A percentile compares a stretch with the other conserved stretches of the same genome.
These are phyloP conservation scores for Chironomus riparius DNA, from an alignment of 2,888 invertebrate species.

Conservation along the genomic window DNA sequence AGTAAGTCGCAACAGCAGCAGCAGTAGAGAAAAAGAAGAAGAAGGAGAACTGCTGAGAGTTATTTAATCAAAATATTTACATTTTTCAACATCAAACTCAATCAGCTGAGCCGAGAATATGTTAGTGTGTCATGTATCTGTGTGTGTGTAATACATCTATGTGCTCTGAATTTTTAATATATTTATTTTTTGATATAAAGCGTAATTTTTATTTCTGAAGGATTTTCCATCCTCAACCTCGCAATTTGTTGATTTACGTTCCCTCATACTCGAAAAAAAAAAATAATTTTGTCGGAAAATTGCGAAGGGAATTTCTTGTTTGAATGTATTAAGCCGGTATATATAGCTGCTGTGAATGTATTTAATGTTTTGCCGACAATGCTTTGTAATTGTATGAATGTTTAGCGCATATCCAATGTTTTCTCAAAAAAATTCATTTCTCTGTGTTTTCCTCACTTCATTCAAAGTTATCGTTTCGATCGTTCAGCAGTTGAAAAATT, in stretches of 20 bases:
- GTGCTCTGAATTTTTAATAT: neutral
- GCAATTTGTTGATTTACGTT: constrained; percentile 21
- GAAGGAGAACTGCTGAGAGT: neutral
- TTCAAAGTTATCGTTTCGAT: constrained; percentile 24
- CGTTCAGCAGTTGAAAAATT: constrained; percentile 19
- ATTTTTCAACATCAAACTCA: neutral
- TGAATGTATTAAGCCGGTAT: neutral
- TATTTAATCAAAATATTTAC: constrained; percentile 10
- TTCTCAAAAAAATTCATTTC: neutral
- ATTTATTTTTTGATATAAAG: neutral
- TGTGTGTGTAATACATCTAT: neutral
- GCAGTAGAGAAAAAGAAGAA: neutral
- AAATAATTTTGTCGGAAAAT: neutral
- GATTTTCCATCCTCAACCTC: constrained; percentile 22
- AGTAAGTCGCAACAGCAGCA: neutral
- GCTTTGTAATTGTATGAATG: constrained; percentile 2
- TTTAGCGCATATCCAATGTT: neutral
- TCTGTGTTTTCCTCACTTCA: constrained; percentile 13
- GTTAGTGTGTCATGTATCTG: neutral
- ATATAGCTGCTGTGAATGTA: neutral
- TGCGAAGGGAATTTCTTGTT: constrained; percentile 18
- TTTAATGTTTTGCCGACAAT: neutral
- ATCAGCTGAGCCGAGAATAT: neutral
- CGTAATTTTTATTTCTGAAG: neutral
- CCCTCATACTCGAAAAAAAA: neutral